These are phyloP conservation scores for Alentia gelatinosa DNA, from an alignment of 2,888 invertebrate species.

Conservation along the genomic window DNA sequence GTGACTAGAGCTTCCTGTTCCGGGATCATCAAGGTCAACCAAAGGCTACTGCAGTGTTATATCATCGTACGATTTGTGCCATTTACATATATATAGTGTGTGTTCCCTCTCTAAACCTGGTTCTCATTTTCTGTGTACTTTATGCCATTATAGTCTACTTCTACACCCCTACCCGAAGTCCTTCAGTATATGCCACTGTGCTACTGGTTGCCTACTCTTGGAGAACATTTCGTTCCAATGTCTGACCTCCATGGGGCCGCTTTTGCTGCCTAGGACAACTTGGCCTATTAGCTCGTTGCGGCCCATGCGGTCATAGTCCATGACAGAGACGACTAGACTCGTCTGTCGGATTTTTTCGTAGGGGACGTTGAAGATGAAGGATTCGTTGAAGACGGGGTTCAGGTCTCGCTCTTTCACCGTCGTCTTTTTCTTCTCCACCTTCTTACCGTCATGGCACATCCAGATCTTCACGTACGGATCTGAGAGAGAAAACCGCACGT, in stretches of 20 bases:
- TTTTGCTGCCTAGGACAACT: constrained; percentile 82
- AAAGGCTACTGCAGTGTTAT: constrained; percentile 47
- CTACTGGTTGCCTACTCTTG: constrained; percentile 96
- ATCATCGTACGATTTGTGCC: constrained; percentile 37
- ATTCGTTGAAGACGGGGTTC: constrained; percentile 97
- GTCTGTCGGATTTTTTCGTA: constrained; percentile 98
- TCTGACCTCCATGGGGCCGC: constrained; percentile 96
- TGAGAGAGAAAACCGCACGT: constrained; percentile 80
- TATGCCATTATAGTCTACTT: background rate
- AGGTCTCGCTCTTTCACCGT: constrained; percentile 86
- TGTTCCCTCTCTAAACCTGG: background rate
- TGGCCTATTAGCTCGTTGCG: constrained; percentile 94
- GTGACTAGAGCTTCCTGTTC: background rate
- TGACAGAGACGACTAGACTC: constrained; percentile 94
- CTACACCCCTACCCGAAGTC: constrained; percentile 69
- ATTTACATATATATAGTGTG: constrained; percentile 42
- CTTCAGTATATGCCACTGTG: constrained; percentile 98
- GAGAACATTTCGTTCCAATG: constrained; percentile 99
- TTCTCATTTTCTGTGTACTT: background rate
- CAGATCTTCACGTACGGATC: constrained; percentile 99
- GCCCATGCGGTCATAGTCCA: constrained; percentile 98
- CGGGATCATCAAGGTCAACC: constrained; percentile 1
- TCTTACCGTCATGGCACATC: constrained; percentile 96
- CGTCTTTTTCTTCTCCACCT: constrained; percentile 97
- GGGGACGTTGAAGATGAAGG: constrained; percentile 96